Percentiles rank a stretch among this genome's conserved stretches.
Conservation (phyloP, 2,113 vertebrate species). For the Etia nguti region DNA sequence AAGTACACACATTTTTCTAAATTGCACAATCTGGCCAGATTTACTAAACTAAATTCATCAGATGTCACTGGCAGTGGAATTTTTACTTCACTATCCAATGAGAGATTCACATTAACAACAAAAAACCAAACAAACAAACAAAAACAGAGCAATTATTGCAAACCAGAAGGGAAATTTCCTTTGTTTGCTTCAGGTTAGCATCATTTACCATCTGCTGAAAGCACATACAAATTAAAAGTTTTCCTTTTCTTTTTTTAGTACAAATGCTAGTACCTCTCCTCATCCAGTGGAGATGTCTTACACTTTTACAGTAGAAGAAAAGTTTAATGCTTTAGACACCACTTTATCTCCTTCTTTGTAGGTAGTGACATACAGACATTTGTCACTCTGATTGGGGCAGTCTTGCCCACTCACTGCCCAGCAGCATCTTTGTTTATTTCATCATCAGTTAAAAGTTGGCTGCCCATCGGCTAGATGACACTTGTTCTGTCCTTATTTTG, state of each 20-base stretch:
- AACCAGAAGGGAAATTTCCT: not conserved
- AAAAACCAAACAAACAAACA: not conserved
- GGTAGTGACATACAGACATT: conserved; percentile 20
- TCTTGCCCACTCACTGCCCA: not conserved
- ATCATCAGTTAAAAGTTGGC: conserved; percentile 39
- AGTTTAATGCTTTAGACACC: not conserved
- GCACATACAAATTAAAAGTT: not conserved
- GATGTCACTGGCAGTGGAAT: not conserved
- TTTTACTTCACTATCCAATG: not conserved
- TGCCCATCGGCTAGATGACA: not conserved
- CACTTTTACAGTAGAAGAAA: not conserved
- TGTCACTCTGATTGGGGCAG: conserved; percentile 20
- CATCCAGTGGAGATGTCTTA: not conserved
- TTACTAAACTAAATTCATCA: not conserved
- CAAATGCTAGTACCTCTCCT: not conserved
- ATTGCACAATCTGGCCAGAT: not conserved
- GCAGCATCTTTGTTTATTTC: conserved; percentile 36
- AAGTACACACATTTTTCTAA: not conserved
- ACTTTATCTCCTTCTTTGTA: conserved; percentile 14
- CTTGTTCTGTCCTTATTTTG: too few species aligned
- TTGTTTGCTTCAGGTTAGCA: not conserved
- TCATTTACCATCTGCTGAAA: not conserved
- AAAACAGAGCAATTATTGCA: not conserved
- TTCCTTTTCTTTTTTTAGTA: not conserved
- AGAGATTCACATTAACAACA: not conserved